Evolutionary conservation across 2,888 invertebrate species (phyloP).

Genomic region (Ptilodon capucinus): DNA sequence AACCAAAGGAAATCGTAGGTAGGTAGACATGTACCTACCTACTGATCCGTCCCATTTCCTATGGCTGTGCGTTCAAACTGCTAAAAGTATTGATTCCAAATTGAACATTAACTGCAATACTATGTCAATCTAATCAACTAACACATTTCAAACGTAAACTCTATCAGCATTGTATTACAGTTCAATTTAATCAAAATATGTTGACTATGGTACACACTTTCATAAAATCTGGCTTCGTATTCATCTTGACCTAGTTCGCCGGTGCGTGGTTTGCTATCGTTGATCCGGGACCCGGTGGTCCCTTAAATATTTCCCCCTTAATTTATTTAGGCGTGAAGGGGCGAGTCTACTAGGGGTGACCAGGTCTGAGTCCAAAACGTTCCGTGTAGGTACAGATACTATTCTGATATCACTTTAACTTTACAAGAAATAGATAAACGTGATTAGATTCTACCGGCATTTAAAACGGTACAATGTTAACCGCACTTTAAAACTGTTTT

Average conservation of each 20-base stretch:
- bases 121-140: neutral
- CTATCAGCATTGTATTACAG: neutral
- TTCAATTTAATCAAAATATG: neutral
- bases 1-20: no score
- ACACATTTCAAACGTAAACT: neutral
- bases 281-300: no score
- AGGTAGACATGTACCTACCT: no score
- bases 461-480: constrained; percentile 5
- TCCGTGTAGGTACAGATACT: constrained; percentile 12
- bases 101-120: neutral
- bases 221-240: neutral
- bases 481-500: no score
- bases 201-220: neutral
- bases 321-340: no score
- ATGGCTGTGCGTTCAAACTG: neutral
- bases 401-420: neutral
- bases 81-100: neutral
- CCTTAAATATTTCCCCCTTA: no score
- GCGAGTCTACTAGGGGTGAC: no score
- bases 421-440: neutral
- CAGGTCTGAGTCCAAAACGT: no score
- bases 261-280: constrained; percentile 1
- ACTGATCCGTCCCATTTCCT: no score
- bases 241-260: constrained; percentile 32
- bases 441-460: neutral